phyloP scores from a whole-genome alignment of 2,888 invertebrate species.

The Ptychoptera albimana region DNA sequence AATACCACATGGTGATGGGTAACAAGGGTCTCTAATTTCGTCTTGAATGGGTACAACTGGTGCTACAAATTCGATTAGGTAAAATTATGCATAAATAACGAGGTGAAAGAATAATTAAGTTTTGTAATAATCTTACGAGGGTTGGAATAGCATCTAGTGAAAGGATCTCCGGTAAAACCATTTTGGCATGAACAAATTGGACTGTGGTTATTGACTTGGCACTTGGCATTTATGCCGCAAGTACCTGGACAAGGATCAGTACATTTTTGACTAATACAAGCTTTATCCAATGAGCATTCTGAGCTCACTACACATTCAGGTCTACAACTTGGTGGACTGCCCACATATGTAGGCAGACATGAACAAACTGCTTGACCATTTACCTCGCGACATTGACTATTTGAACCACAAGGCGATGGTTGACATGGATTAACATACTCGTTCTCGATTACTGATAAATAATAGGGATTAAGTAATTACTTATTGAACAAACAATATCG shows the following conservation, averaged over 20 bases:
- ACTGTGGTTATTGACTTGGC: slow-evolving; percentile 58
- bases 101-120: slow-evolving; percentile 10
- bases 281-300: slow-evolving; percentile 50
- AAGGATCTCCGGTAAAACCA: slow-evolving; percentile 62
- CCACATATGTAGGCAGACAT: slow-evolving; percentile 48
- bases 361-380: slow-evolving; percentile 58
- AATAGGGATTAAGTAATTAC: neutral
- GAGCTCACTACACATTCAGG: slow-evolving; percentile 67
- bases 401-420: slow-evolving; percentile 69
- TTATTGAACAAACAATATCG: neutral
- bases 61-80: slow-evolving; percentile 9
- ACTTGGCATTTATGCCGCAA: slow-evolving; percentile 58
- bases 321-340: slow-evolving; percentile 58
- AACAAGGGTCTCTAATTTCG: slow-evolving; percentile 35
- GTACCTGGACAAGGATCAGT: slow-evolving; percentile 53
- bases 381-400: slow-evolving; percentile 51
- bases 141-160: slow-evolving; percentile 39
- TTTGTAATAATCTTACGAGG: neutral
- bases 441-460: slow-evolving; percentile 15
- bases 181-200: slow-evolving; percentile 52
- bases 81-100: no score
- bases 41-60: slow-evolving; percentile 17
- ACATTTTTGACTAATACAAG: slow-evolving; percentile 65
- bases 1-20: slow-evolving; percentile 60
- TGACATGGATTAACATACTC: slow-evolving; percentile 42